Percentiles rank a stretch among this genome's conserved stretches.
Conservation (phyloP, 1,140 invertebrate genomes). For the Lysiphlebus fabarum region DNA sequence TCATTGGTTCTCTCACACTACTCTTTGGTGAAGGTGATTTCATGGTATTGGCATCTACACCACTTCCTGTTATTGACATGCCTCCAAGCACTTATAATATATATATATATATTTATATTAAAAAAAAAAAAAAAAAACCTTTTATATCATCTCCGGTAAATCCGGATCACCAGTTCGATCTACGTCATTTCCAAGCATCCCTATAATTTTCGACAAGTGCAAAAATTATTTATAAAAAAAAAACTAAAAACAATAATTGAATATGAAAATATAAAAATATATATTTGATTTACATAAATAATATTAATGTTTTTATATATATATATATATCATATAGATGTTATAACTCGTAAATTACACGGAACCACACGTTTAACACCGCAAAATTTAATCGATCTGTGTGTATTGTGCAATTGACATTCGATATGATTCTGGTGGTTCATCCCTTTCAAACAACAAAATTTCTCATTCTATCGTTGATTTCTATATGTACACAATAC, state of each 20-base stretch:
- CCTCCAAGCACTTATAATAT: conserved; percentile 10
- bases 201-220: not conserved
- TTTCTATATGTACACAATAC: not conserved
- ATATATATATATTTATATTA: not conserved
- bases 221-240: not conserved
- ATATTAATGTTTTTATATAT: not conserved
- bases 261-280: not conserved
- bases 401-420: conserved; percentile 34
- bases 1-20: conserved; percentile 2
- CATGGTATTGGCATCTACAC: conserved; percentile 49
- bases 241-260: not conserved
- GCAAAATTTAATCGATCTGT: conserved; percentile 28
- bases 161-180: conserved; percentile 1
- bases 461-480: conserved; percentile 5
- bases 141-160: not conserved
- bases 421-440: conserved; percentile 18
- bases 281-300: not conserved
- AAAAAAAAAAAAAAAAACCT: too few relatives aligned
- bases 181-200: conserved; percentile 2
- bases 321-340: not conserved
- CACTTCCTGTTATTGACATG: conserved; percentile 51
- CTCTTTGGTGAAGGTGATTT: conserved; percentile 33
- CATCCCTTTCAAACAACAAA: not conserved
- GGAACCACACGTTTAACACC: conserved; percentile 27
- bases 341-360: conserved; percentile 45